Evolutionary conservation across 2,888 invertebrate species (phyloP), one percentile per base, ranked within the genome.

Genomic region (Villa cingulata): DNA sequence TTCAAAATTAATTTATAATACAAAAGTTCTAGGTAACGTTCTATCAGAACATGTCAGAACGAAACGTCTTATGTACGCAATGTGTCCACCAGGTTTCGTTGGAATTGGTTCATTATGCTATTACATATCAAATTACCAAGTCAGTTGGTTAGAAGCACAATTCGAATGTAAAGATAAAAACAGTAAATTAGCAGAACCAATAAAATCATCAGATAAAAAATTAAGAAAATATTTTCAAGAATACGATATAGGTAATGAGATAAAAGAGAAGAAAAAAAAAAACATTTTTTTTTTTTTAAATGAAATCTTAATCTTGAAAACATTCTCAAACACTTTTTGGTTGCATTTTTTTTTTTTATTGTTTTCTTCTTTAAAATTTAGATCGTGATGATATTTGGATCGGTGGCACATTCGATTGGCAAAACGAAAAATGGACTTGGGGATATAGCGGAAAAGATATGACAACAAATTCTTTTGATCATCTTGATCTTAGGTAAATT

Each of bases 331-430:
- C n/a, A n/a, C n/a, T n/a, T n/a, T n/a, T n/a, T n/a, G n/a, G n/a
- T n/a, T n/a, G n/a, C n/a, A n/a, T n/a, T n/a, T n/a, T n/a, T n/a
- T n/a, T 27, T 40, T 27, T 23, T 23, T 23, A 7, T 6, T 23
- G 23, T 23, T 23, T 23, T n/a, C n/a, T n/a, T n/a, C n/a, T n/a
- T n/a, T n/a, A 23, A 6, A 7, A 6, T 6, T 23, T 66, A 82
- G 83, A 72, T 12, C 75, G 74, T 55, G 68, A 74, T 37, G 83
- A 84, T 56, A 75, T 88, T 57, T 90, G 89, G 89, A 81, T 89
- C 60, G 89, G 88, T 10, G 88, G 86, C 17, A 77, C 83, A 55
- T 89, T 81, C 66, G 83, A 88, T 69, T 80, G 80, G 77, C 73
- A 73, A 37, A 75, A 77, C 47, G 74, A 74, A 59, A 70, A 74